These are phyloP conservation scores for Glossosoma conforme DNA, from an alignment of 1,140 invertebrate genomes.

Conservation along the genomic window DNA sequence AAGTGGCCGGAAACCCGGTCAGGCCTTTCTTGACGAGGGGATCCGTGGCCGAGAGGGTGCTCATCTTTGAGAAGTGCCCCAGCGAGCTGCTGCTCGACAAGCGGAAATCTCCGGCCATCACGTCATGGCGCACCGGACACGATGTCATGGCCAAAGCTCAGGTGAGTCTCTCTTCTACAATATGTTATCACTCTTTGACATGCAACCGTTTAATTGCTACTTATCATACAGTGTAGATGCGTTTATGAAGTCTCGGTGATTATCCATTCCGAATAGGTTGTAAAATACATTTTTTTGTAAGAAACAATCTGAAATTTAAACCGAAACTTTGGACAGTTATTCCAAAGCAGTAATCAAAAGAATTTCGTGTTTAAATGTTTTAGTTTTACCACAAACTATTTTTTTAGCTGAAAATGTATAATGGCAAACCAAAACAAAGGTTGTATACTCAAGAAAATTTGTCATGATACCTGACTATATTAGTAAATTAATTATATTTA, in stretches of 20 bases:
- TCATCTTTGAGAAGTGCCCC: conserved; percentile 89
- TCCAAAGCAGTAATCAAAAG: neutral
- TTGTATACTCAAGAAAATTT: no score
- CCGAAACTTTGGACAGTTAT: neutral
- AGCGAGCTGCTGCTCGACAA: conserved; percentile 71
- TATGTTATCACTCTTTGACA: neutral
- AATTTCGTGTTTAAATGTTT: no score
- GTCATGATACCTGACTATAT: no score
- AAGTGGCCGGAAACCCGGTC: conserved; percentile 56
- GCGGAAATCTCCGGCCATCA: conserved; percentile 54
- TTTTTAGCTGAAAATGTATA: no score
- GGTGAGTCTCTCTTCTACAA: conserved; percentile 48
- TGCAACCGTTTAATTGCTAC: neutral
- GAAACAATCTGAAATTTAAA: no score
- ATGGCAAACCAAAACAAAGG: no score
- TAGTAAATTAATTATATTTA: no score
- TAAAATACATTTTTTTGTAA: no score
- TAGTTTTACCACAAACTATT: no score
- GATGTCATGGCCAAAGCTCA: conserved; percentile 67
- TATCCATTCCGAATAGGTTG: no score
- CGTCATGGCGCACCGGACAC: conserved; percentile 56
- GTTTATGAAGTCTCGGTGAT: no score
- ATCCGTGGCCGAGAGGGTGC: conserved; percentile 84
- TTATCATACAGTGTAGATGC: no score
- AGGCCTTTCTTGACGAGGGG: conserved; percentile 82